Percentiles rank a stretch among this genome's conserved stretches.
Evolutionary conservation across 2,113 vertebrate genomes (phyloP).

Genomic region (Onychostruthus taczanowskii): DNA sequence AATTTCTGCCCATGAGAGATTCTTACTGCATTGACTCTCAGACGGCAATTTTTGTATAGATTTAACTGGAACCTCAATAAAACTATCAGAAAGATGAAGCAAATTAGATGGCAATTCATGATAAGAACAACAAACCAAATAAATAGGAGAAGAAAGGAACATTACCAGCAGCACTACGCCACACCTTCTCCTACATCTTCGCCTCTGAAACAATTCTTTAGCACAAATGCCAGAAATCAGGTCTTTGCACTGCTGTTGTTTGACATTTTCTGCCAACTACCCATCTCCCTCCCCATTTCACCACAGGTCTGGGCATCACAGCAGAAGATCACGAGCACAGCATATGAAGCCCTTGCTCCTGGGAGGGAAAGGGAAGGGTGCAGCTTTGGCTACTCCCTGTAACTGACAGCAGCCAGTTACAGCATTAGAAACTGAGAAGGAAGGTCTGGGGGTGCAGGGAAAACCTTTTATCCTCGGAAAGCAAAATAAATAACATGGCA

Average conservation of each 20-base stretch:
- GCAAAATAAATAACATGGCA: neutral
- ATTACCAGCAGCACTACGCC: neutral
- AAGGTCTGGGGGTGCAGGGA: neutral
- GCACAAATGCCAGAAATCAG: neutral
- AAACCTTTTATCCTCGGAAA: neutral
- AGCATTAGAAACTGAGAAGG: neutral
- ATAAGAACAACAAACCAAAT: neutral
- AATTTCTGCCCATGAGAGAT: neutral
- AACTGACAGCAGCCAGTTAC: neutral
- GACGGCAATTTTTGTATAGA: neutral
- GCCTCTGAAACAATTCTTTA: neutral
- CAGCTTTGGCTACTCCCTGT: neutral
- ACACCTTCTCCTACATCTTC: neutral
- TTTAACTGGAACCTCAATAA: neutral
- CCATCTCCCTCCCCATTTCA: neutral
- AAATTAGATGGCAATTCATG: neutral
- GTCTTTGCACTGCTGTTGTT: neutral
- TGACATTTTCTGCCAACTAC: neutral
- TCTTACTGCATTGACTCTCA: neutral
- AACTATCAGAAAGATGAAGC: neutral
- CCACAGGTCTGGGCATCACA: neutral
- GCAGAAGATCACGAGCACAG: neutral
- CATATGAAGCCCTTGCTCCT: neutral
- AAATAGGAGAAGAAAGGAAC: neutral
- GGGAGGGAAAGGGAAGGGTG: neutral